Base-by-base conservation (phyloP, 2,113 vertebrate species). In the Psettodes erumei region DNA sequence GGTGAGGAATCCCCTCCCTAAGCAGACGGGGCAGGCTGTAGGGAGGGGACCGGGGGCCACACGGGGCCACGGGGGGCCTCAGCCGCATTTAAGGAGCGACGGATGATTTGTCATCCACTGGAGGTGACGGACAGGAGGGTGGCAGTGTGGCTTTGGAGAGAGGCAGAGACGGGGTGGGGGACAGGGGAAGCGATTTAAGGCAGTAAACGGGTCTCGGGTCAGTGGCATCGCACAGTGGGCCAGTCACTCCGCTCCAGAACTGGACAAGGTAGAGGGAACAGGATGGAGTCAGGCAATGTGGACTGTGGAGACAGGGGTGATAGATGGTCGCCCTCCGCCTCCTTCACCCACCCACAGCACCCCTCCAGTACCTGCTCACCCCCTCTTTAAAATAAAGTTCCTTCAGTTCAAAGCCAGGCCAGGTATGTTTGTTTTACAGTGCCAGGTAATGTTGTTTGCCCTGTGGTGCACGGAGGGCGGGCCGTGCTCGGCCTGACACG, bases 151-250 rank as follows among this genome's bases (percentile, higher is more conserved):
- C 69, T 32, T 25, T 40, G 73, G 58, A 15, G 76, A 38, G 73
- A 71, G 78, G 71, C 42, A 65, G 64, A 70, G 87, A 59, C 10
- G 47, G 63, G 84, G 48, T 27, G 68, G 71, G 8, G 62, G 81
- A 64, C 73, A 56, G 81, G 85, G 80, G 73, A 75, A 80, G 67
- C 80, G 54, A 90, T 86, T 90, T 86, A 87, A 86, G 79, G 83
- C 85, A 84, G 82, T 86, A 89, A 91, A 91, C 51, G 81, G 88
- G 91, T 90, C 91, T 79, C 45, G 85, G 92, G 91, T 94, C 91
- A 93, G 23, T 79, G 88, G 82, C 75, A 88, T 87, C 66, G 62
- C 89, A 93, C 92, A 94, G 91, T 88, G 86, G 79, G 79, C 86
- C 85, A 93, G 93, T 94, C 90, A 90, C 82, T 90, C 68, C 81